Evolutionary conservation across 2,797 vertebrate genomes (phyloP).

Genomic region (Melanotaenia parkinsoni): DNA sequence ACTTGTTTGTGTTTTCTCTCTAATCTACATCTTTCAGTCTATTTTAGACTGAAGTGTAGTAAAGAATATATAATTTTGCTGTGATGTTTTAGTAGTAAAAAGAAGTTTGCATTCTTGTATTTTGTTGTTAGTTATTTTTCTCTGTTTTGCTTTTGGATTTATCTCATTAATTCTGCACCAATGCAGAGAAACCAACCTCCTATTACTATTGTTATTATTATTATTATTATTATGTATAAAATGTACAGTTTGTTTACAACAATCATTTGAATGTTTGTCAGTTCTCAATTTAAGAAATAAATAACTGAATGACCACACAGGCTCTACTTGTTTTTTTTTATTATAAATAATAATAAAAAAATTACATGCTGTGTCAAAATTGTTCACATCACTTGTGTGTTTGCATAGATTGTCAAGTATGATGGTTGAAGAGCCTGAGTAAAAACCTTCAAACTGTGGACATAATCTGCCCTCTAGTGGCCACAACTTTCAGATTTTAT

Average conservation of each 20-base stretch:
- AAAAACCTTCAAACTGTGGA: constrained; percentile 15
- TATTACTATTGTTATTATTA: constrained; percentile 48
- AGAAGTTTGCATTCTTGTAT: constrained; percentile 62
- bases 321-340: neutral
- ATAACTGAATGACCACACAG: constrained; percentile 68
- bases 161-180: constrained; percentile 51
- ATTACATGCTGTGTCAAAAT: neutral
- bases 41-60: constrained; percentile 75
- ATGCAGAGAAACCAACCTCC: constrained; percentile 58
- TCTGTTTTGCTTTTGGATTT: constrained; percentile 50
- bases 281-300: constrained; percentile 81
- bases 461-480: constrained; percentile 68
- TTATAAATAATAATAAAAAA: neutral
- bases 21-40: constrained; percentile 56
- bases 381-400: neutral
- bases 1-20: constrained; percentile 18
- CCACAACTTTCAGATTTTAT: neutral
- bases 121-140: constrained; percentile 48
- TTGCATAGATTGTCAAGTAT: neutral
- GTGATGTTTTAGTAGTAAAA: constrained; percentile 77
- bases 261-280: constrained; percentile 81
- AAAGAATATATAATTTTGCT: constrained; percentile 80
- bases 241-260: constrained; percentile 90
- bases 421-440: neutral
- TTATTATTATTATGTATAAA: constrained; percentile 81